Conservation (phyloP, 1,140 invertebrate genomes). For the Cydia splendana region DNA sequence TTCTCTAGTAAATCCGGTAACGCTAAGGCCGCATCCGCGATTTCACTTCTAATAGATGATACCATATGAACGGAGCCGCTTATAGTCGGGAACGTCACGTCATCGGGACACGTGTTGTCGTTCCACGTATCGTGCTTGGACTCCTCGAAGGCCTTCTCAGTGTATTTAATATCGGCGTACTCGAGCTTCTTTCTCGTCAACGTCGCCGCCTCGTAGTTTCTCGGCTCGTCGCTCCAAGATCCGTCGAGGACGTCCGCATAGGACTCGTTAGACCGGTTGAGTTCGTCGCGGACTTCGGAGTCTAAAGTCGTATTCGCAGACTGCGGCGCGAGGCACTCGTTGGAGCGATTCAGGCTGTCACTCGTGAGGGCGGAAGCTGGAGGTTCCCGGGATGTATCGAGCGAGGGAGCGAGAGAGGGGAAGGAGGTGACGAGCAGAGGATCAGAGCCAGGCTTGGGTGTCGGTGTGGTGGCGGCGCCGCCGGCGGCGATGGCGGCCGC, state of each 20-base stretch:
- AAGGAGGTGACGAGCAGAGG: constrained; percentile 46
- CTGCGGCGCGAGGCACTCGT: constrained; percentile 67
- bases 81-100: constrained; percentile 88
- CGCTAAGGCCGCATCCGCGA: constrained; percentile 57
- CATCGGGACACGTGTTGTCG: constrained; percentile 86
- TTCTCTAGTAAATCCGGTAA: constrained; percentile 75
- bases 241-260: constrained; percentile 67
- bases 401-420: constrained; percentile 28
- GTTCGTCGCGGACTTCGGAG: constrained; percentile 58
- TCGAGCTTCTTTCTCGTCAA: constrained; percentile 51
- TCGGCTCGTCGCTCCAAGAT: constrained; percentile 61
- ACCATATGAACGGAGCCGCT: constrained; percentile 86
- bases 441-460: constrained; percentile 40
- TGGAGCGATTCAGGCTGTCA: constrained; percentile 57
- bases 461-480: constrained; percentile 62
- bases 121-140: constrained; percentile 85
- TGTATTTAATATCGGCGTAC: constrained; percentile 61
- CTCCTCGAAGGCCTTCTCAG: constrained; percentile 46
- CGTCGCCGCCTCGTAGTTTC: constrained; percentile 42
- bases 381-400: constrained; percentile 23
- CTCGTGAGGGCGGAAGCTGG: not conserved
- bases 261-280: constrained; percentile 75
- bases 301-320: constrained; percentile 62
- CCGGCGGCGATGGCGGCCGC: constrained; percentile 60
- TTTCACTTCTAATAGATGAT: constrained; percentile 84